phyloP scores from a whole-genome alignment of 2,113 vertebrate genomes.

The Indri indri region DNA sequence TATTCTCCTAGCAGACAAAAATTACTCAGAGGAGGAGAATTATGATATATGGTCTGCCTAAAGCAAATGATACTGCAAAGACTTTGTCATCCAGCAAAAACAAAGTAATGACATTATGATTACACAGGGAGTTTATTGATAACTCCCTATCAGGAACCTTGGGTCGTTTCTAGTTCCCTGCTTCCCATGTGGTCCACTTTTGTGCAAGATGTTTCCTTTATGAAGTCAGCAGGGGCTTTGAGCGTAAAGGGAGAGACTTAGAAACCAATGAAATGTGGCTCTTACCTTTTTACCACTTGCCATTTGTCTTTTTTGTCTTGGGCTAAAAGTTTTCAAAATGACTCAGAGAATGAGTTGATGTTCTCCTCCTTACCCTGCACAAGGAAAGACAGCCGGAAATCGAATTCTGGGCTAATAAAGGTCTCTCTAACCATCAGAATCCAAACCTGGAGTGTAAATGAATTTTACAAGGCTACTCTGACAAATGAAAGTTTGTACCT shows the following conservation, averaged over 20 bases:
- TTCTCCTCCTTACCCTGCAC: neutral
- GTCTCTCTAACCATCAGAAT: neutral
- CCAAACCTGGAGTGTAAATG: neutral
- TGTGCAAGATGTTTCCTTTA: neutral
- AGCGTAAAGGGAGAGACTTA: neutral
- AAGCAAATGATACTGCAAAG: conserved; percentile 5
- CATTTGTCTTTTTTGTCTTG: neutral
- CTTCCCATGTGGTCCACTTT: neutral
- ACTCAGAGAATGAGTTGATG: neutral
- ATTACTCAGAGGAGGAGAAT: conserved; percentile 29
- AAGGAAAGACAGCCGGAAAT: neutral
- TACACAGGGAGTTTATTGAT: neutral
- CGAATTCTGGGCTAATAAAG: neutral
- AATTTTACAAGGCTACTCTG: neutral
- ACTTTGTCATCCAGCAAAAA: neutral
- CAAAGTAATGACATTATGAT: neutral
- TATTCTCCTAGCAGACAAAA: conserved; percentile 41
- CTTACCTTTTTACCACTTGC: neutral
- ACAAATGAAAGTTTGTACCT: neutral
- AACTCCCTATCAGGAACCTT: neutral
- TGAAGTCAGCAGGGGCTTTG: neutral
- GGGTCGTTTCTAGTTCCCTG: neutral
- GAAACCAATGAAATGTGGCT: neutral
- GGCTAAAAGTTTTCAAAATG: neutral
- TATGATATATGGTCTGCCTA: neutral